Base-by-base conservation (phyloP, 2,113 vertebrate genomes). In the Mustelus asterias region DNA sequence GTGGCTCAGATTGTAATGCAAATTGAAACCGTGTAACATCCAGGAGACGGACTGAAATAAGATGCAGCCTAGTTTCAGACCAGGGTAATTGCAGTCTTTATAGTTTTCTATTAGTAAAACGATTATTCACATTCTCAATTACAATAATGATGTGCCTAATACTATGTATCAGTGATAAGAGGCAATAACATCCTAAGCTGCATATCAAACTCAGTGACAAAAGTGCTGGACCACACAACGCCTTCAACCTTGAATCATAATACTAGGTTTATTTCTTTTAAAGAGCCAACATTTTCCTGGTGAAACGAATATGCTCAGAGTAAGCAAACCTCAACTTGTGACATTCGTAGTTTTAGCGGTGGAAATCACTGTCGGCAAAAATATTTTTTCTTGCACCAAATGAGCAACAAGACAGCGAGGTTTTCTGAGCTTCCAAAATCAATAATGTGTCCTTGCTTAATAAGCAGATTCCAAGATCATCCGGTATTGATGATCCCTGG, bases 1-100 rank as follows among this genome's bases (percentile, higher is more conserved):
- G 89, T 54, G n/a, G 58, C 89, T 65, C 89, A 93, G 58, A 93
- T 67, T 93, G 60, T 93, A 93, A 93, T 93, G 89, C 89, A 93
- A 93, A 93, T 67, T 65, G 58, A 93, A 37, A 93, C 58, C 8
- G 65, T 65, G 89, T 65, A 92, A 92, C 60, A 65, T 93, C 89
- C 89, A 93, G n/a, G 89, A 14, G 20, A 65, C 65, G 89, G 89
- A 65, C 60, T 93, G 60, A 93, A 93, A 41, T 65, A 63, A 65
- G 89, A 67, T 65, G 18, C 60, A 37, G 80, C 37, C 37, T 7
- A 41, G 80, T 83, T 83, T 44, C 80, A 83, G 89, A 37, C 60
- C 37, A 60, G 1, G 29, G 58, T 92, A 63, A 92, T 92, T 63
- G 89, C 58, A 63, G 89, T n/a, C 33, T 65, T 93, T 93, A 65